phyloP scores from a whole-genome alignment of 2,113 vertebrate species.

The Gallinago jamesoni region DNA sequence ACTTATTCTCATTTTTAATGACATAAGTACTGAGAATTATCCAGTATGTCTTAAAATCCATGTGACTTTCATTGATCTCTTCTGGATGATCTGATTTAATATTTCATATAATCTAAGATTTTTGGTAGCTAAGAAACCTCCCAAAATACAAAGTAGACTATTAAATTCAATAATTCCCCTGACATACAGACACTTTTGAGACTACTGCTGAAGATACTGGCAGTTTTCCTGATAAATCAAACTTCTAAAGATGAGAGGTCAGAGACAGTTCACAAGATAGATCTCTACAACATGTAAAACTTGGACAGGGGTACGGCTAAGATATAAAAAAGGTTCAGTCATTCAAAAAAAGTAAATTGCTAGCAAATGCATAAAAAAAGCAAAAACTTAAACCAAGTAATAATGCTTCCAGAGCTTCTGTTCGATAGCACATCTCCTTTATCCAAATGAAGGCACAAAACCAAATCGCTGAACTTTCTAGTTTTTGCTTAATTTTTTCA shows the following conservation, averaged over 20 bases:
- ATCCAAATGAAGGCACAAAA: not conserved
- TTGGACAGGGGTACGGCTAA: not conserved
- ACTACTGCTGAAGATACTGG: not conserved
- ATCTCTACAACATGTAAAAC: not conserved
- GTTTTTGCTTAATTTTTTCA: not conserved
- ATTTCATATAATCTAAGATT: not conserved
- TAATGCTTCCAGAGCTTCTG: not conserved
- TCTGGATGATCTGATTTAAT: not conserved
- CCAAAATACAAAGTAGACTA: not conserved
- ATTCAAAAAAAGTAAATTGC: not conserved
- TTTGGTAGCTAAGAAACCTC: not conserved
- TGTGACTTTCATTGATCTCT: not conserved
- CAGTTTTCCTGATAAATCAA: not conserved
- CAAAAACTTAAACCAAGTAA: not conserved
- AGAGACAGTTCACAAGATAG: not conserved
- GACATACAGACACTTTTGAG: not conserved
- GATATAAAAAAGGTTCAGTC: not conserved
- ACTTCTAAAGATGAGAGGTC: not conserved
- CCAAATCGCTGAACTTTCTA: rapidly evolving
- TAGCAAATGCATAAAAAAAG: not conserved
- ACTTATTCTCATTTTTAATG: not conserved
- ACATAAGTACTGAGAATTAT: not conserved
- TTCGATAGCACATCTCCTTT: not conserved
- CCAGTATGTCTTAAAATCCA: not conserved
- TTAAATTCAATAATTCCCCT: not conserved